These are phyloP conservation scores for Noctuana brunneofusca DNA, from an alignment of 2,888 invertebrate genomes.

Conservation along the genomic window DNA sequence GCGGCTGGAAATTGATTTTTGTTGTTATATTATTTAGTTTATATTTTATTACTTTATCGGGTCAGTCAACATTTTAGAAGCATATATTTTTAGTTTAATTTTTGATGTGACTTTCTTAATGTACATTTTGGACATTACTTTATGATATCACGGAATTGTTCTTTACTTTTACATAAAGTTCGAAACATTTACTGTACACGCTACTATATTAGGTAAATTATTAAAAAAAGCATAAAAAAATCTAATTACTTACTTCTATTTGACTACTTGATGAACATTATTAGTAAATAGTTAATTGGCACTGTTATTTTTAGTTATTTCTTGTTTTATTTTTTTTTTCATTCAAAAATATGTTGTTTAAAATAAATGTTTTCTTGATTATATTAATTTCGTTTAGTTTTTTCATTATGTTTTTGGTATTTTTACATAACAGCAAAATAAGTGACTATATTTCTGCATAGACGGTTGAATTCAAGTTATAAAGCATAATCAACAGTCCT, in stretches of 20 bases:
- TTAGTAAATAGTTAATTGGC: conserved; percentile 67
- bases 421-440: background rate
- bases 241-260: conserved; percentile 28
- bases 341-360: conserved; percentile 67
- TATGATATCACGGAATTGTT: conserved; percentile 37
- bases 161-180: conserved; percentile 38
- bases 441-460: background rate
- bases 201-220: conserved; percentile 29
- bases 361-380: conserved; percentile 75
- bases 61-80: conserved; percentile 66
- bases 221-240: conserved; percentile 26
- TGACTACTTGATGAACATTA: conserved; percentile 46
- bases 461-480: conserved; percentile 1
- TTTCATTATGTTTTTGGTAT: conserved; percentile 37
- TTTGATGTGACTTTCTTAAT: conserved; percentile 58
- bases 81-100: conserved; percentile 64
- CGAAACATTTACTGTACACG: conserved; percentile 27
- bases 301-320: conserved; percentile 77
- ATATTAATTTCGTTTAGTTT: conserved; percentile 63
- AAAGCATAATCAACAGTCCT: conserved; percentile 13
- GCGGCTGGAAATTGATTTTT: conserved; percentile 60
- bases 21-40: conserved; percentile 70
- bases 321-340: conserved; percentile 66
- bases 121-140: conserved; percentile 49
- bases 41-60: conserved; percentile 74